phyloP scores from a whole-genome alignment of 2,113 vertebrate genomes.

The Hystrix brachyura region DNA sequence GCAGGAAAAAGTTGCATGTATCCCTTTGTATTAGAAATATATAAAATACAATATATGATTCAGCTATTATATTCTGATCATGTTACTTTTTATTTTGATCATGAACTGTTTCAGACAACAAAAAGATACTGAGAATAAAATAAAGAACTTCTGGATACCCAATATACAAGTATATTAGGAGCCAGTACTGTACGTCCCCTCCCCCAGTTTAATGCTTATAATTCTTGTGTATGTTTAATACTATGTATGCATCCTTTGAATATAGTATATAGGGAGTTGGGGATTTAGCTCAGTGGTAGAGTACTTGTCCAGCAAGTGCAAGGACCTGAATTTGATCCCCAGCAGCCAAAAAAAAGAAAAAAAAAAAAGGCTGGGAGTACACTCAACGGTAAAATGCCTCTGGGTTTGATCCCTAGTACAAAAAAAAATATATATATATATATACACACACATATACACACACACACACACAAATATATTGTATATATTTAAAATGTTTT shows the following conservation, averaged over 20 bases:
- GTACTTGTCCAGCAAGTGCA: no score
- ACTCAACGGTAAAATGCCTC: no score
- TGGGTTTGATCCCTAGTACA: no score
- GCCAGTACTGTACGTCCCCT: no score
- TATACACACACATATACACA: no score
- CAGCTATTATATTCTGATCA: neutral
- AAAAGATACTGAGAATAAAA: slow-evolving; percentile 11
- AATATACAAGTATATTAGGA: no score
- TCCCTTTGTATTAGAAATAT: slow-evolving; percentile 1
- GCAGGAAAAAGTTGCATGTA: neutral
- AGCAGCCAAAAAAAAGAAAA: no score
- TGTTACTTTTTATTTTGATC: slow-evolving; percentile 34
- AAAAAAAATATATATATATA: no score
- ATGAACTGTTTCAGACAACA: slow-evolving; percentile 32
- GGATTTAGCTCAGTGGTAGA: no score
- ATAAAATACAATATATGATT: neutral
- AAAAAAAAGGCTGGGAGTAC: no score
- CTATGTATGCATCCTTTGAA: neutral
- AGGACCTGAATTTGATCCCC: no score
- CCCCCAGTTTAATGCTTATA: neutral
- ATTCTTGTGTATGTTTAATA: neutral
- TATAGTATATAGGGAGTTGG: neutral
- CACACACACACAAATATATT: no score
- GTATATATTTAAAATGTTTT: slow-evolving; percentile 13
- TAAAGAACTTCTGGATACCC: slow-evolving; percentile 7